These are phyloP conservation scores for Pterostichus madidus DNA, from an alignment of 2,888 invertebrate genomes.

Conservation along the genomic window DNA sequence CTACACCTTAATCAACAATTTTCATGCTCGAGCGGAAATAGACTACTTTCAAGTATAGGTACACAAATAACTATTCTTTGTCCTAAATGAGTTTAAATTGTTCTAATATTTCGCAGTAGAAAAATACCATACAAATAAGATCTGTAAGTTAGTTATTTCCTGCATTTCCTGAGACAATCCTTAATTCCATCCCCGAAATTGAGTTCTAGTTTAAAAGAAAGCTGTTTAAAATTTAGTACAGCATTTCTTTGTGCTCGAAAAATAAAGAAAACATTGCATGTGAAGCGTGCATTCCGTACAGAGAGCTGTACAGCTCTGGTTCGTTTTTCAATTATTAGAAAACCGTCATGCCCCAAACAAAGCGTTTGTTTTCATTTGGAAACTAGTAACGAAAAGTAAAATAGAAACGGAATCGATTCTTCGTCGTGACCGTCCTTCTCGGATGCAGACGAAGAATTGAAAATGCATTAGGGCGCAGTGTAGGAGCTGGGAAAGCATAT, in stretches of 20 bases:
- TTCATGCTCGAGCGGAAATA: no score
- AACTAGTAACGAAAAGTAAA: constrained; percentile 48
- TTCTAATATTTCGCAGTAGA: no score
- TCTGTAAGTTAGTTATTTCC: no score
- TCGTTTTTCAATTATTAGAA: constrained; percentile 58
- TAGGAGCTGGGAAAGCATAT: constrained; percentile 16
- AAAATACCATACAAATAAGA: no score
- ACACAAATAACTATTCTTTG: no score
- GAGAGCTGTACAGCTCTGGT: constrained; percentile 3
- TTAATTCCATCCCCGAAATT: not conserved
- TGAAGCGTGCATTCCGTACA: not conserved
- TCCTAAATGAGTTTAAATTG: no score
- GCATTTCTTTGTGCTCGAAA: not conserved
- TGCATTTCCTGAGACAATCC: no score
- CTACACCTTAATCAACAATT: no score
- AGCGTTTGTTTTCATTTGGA: constrained; percentile 50
- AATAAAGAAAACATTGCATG: constrained; percentile 11
- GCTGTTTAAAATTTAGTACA: constrained; percentile 7
- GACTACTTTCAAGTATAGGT: no score
- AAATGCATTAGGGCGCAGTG: constrained; percentile 56
- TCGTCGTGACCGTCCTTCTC: not conserved
- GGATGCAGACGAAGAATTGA: constrained; percentile 39
- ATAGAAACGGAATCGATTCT: constrained; percentile 33
- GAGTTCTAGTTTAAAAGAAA: not conserved
- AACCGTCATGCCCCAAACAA: constrained; percentile 42